Conservation (phyloP, 2,888 invertebrate genomes). For the Ischnura elegans region DNA sequence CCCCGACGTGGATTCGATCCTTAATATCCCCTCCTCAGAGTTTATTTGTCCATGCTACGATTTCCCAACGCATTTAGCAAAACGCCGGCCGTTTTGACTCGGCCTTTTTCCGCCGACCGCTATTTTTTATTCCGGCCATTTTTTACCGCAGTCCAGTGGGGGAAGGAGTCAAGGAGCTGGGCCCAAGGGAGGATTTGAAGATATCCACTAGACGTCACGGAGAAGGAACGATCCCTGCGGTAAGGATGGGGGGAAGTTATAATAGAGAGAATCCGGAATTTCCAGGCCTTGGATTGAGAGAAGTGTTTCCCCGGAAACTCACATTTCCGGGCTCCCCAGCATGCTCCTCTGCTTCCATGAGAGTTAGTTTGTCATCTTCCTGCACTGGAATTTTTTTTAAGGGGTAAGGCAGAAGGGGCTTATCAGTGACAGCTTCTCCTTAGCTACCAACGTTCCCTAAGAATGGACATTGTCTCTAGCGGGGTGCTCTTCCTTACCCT, state of each 20-base stretch:
- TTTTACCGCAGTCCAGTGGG: background rate
- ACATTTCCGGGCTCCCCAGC: slow-evolving; percentile 14
- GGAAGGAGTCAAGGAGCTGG: background rate
- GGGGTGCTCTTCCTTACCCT: background rate
- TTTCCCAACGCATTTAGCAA: background rate
- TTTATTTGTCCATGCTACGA: background rate
- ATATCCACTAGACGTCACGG: background rate
- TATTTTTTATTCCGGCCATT: background rate
- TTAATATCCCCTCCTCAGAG: background rate
- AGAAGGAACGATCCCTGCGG: background rate
- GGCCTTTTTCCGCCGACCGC: background rate
- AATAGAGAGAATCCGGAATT: slow-evolving; percentile 38
- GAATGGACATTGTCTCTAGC: slow-evolving; percentile 62
- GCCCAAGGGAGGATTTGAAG: background rate
- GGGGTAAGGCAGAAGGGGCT: slow-evolving; percentile 5
- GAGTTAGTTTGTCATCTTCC: background rate
- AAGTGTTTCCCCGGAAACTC: slow-evolving; percentile 60
- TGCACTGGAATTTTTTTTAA: background rate
- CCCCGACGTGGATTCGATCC: background rate
- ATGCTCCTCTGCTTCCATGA: background rate
- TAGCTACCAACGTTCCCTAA: background rate
- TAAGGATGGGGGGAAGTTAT: background rate
- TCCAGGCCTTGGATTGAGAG: background rate
- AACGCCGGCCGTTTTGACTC: background rate
- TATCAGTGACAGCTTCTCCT: slow-evolving; percentile 61